These are phyloP conservation scores for Helarctos malayanus DNA, from an alignment of 2,797 vertebrate species.

Conservation along the genomic window DNA sequence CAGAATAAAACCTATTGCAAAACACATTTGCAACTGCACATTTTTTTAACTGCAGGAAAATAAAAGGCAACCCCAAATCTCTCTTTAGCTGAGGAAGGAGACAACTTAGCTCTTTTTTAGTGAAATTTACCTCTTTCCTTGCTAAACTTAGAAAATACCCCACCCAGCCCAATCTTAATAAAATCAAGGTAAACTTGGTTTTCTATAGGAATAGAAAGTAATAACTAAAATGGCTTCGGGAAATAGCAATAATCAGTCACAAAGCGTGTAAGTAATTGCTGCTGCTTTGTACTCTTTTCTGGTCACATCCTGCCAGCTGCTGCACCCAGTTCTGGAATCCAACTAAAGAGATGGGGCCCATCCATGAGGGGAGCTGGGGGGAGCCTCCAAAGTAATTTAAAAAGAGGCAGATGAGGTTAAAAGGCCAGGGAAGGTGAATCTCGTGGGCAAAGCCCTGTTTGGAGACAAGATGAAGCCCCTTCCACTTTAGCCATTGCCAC, in stretches of 20 bases:
- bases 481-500: background rate
- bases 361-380: fast-evolving
- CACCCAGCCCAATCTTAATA: background rate
- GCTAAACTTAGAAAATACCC: conserved; percentile 2
- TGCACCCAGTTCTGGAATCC: background rate
- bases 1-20: conserved; percentile 76
- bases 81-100: conserved; percentile 35
- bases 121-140: background rate
- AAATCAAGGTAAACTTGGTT: background rate
- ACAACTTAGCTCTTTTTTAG: background rate
- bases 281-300: background rate
- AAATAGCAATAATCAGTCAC: background rate
- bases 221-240: background rate
- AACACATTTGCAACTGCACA: conserved; percentile 64
- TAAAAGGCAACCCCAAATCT: conserved; percentile 52
- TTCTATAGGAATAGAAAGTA: background rate
- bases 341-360: background rate
- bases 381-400: background rate
- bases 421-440: background rate
- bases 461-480: background rate
- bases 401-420: background rate
- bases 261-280: background rate
- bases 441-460: background rate
- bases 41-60: conserved; percentile 74
- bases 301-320: background rate